Evolutionary conservation across 2,888 invertebrate genomes (phyloP), one percentile per base, ranked within the genome.

Genomic region (Cheilosia grossa): DNA sequence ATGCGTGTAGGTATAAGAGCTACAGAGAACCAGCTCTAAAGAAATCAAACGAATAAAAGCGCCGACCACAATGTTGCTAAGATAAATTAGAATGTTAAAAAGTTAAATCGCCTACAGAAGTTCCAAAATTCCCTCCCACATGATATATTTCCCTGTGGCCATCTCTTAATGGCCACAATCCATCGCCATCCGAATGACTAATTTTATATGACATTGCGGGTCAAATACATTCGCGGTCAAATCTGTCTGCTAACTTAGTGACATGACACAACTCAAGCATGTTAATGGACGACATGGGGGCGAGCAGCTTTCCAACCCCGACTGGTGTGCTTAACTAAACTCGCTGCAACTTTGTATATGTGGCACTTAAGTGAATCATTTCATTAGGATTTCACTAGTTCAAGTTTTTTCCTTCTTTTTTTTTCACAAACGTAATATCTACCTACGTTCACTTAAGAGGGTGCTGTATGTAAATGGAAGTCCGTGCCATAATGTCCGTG

Each of bases 281-380:
- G 19, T 4, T 66, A 51, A 24, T 24, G n/a, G 51, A 24, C 37
- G 19, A 64, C 21, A 17, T 64, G 37, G 17, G 21, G 33, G 33
- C 30, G 30, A 51, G 19, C 2, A 37, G 33, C 63, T 47, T 9
- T 27, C 21, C 33, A 64, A 49, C 51, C 17, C 44, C 19, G 1
- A 6, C 10, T 47, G 40, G n/a, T 17, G 24, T 51, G 40, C 42
- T 51, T 24, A 27, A n/a, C 17, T 49, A 21, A 30, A 9, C 5
- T n/a, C 51, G 4, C n/a, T 21, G 40, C 30, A 63, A 63, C 53
- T 30, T 53, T 49, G 33, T 49, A n/a, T 53, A 17, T 30, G 17
- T 59, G 59, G 10, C 40, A 49, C 59, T 49, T 30, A 59, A 72
- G 51, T 72, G 70, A 59, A 72, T 59, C 24, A 72, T 51, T 59